phyloP scores from a whole-genome alignment of 2,888 invertebrate species.

The Chouioia cunea region DNA sequence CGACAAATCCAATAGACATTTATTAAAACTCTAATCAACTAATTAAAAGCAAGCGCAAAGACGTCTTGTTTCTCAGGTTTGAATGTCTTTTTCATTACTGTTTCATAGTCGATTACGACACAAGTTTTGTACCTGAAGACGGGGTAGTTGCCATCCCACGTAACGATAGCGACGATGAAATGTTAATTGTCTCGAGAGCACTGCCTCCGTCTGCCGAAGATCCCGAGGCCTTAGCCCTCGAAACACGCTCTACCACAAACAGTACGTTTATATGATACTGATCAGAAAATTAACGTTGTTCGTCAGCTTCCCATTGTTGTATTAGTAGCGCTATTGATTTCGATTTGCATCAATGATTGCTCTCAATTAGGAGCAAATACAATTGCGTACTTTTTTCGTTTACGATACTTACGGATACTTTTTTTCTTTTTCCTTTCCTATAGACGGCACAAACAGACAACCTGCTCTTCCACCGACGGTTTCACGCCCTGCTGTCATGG shows the following conservation, averaged over 20 bases:
- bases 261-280: slow-evolving; percentile 54
- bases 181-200: slow-evolving; percentile 58
- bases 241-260: slow-evolving; percentile 58
- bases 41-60: not conserved
- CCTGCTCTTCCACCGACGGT: slow-evolving; percentile 63
- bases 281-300: slow-evolving; percentile 12
- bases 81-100: slow-evolving; percentile 30
- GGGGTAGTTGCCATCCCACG: slow-evolving; percentile 61
- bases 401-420: not conserved
- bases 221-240: slow-evolving; percentile 60
- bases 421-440: slow-evolving; percentile 22
- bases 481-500: slow-evolving; percentile 65
- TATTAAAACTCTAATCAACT: too few relatives aligned
- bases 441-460: slow-evolving; percentile 50
- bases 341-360: not conserved
- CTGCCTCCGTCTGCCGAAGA: slow-evolving; percentile 59
- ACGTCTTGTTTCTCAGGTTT: not conserved
- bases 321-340: not conserved
- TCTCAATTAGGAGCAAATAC: slow-evolving; percentile 27
- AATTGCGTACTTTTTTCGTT: slow-evolving; percentile 2
- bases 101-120: slow-evolving; percentile 59
- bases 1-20: too few relatives aligned
- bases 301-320: not conserved
- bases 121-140: slow-evolving; percentile 61
- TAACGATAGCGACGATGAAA: slow-evolving; percentile 56